A percentile compares a stretch with the other conserved stretches of the same genome.
These are phyloP conservation scores for Lasioglossum calceatum DNA, from an alignment of 2,888 invertebrate genomes.

Conservation along the genomic window DNA sequence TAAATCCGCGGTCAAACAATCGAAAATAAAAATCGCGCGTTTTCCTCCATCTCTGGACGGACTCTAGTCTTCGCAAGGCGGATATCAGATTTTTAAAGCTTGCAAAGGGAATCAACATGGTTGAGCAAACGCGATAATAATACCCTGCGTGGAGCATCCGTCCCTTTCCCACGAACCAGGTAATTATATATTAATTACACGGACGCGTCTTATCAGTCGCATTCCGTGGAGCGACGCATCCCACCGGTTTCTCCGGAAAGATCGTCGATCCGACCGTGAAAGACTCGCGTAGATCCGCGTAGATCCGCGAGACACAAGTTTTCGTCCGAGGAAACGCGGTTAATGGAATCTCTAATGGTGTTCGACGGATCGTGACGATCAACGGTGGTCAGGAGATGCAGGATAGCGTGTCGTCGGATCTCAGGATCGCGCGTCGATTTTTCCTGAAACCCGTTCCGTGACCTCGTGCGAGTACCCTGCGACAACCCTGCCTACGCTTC, in stretches of 20 bases:
- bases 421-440: constrained; percentile 73
- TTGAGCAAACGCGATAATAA: neutral
- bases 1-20: too few species aligned
- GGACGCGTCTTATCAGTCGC: neutral
- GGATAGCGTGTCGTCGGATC: constrained; percentile 57
- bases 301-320: neutral
- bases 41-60: too few species aligned
- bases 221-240: neutral
- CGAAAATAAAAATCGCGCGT: too few species aligned
- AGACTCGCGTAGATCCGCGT: neutral
- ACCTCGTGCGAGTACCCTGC: constrained; percentile 74
- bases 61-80: too few species aligned
- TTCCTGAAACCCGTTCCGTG: constrained; percentile 79
- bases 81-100: neutral
- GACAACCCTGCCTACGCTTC: constrained; percentile 67
- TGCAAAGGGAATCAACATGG: neutral
- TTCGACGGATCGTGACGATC: constrained; percentile 36
- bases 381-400: constrained; percentile 52
- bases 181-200: constrained; percentile 7
- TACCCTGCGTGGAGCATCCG: neutral
- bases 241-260: neutral
- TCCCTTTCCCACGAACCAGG: neutral
- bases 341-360: constrained; percentile 60
- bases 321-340: constrained; percentile 57
- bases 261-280: constrained; percentile 1